Evolutionary conservation across 2,888 invertebrate species (phyloP).

Genomic region (Phlogophora meticulosa): DNA sequence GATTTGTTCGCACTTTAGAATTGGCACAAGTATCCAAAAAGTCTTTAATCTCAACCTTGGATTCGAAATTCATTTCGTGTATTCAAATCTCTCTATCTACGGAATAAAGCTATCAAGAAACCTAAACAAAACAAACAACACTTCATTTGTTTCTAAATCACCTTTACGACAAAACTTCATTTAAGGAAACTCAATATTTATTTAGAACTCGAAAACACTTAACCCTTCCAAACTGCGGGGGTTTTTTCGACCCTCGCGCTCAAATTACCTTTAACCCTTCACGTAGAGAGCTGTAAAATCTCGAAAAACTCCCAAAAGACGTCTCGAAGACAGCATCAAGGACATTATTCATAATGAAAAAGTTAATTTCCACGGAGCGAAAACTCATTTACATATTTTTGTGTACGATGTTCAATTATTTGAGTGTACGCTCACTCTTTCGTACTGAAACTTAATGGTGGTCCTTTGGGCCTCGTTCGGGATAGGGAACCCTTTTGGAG

Average conservation of each 20-base stretch:
- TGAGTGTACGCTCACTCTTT: slow-evolving; percentile 82
- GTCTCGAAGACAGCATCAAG: slow-evolving; percentile 84
- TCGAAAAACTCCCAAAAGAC: slow-evolving; percentile 89
- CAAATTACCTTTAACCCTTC: slow-evolving; percentile 73
- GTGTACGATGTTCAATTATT: slow-evolving; percentile 87
- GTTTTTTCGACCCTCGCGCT: slow-evolving; percentile 71
- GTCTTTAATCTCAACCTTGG: neutral
- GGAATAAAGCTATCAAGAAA: slow-evolving; percentile 17
- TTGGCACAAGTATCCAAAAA: neutral
- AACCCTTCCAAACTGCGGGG: slow-evolving; percentile 75
- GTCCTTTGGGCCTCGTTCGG: slow-evolving; percentile 84
- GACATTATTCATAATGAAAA: slow-evolving; percentile 91
- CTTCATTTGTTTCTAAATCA: slow-evolving; percentile 61
- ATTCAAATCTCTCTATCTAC: slow-evolving; percentile 14
- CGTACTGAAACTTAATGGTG: slow-evolving; percentile 76
- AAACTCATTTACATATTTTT: slow-evolving; percentile 90
- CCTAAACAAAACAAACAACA: slow-evolving; percentile 59
- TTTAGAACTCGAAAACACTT: slow-evolving; percentile 69
- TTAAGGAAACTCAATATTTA: slow-evolving; percentile 64
- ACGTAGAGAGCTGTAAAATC: slow-evolving; percentile 82
- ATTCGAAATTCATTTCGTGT: neutral
- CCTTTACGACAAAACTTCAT: slow-evolving; percentile 66
- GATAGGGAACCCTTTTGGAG: slow-evolving; percentile 83
- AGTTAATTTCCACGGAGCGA: slow-evolving; percentile 88
- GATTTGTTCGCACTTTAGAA: neutral